These are phyloP conservation scores for Nothocercus nigrocapillus DNA, from an alignment of 2,113 vertebrate species.

Conservation along the genomic window DNA sequence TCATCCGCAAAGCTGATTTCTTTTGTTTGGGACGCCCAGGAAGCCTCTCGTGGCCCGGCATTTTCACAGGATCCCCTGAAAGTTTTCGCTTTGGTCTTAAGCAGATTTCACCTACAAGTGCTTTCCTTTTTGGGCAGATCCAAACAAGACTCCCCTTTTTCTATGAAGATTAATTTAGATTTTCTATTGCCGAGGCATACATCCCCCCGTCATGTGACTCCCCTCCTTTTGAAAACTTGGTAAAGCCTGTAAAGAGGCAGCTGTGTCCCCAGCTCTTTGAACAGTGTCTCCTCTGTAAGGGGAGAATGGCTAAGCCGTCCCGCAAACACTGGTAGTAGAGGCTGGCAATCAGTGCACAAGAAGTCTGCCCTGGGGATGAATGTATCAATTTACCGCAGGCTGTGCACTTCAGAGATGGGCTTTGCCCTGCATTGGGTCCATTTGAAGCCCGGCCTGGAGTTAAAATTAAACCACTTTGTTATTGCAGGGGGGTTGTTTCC, in stretches of 20 bases:
- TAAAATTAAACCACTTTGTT: constrained; percentile 49
- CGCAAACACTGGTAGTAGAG: constrained; percentile 77
- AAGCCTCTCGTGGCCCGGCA: not conserved
- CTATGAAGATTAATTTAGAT: constrained; percentile 77
- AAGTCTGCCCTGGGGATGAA: constrained; percentile 67
- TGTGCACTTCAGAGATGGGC: constrained; percentile 53
- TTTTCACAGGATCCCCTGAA: constrained; percentile 67
- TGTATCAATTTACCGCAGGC: constrained; percentile 76
- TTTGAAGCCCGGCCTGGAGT: constrained; percentile 10
- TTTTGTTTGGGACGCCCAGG: constrained; percentile 61
- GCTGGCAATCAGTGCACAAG: constrained; percentile 66
- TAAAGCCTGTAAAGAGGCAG: constrained; percentile 76
- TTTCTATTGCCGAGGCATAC: constrained; percentile 70
- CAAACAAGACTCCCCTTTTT: constrained; percentile 67
- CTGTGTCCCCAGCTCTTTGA: constrained; percentile 77
- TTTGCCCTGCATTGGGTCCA: constrained; percentile 39
- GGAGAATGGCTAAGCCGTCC: constrained; percentile 78
- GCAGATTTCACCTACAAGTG: constrained; percentile 76
- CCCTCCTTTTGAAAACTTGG: constrained; percentile 67
- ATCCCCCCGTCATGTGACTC: constrained; percentile 52
- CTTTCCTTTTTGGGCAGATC: constrained; percentile 68
- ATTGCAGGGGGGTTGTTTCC: not conserved
- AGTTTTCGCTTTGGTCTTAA: constrained; percentile 69
- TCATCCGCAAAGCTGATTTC: constrained; percentile 1
- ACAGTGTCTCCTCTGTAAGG: constrained; percentile 70